These are phyloP conservation scores for Eueides isabella DNA, from an alignment of 1,140 invertebrate genomes.

Conservation along the genomic window DNA sequence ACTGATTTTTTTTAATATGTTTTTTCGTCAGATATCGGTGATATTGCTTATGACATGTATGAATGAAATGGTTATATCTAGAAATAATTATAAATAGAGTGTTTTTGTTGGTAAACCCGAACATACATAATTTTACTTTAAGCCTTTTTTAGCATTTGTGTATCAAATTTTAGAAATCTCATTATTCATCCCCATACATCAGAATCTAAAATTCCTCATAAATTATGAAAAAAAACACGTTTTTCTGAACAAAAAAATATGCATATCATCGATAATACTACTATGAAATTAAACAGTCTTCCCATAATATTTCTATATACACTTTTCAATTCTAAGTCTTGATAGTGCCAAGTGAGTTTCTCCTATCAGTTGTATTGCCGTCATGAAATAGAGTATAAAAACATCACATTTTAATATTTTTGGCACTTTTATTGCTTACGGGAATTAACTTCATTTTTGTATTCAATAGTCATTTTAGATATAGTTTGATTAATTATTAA, in stretches of 20 bases:
- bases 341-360: conserved; percentile 29
- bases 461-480: conserved; percentile 14
- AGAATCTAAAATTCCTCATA: no score
- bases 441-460: conserved; percentile 7
- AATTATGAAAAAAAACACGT: neutral
- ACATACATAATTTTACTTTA: no score
- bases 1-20: neutral
- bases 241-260: neutral
- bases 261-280: neutral
- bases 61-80: no score
- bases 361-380: conserved; percentile 20
- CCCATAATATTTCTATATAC: conserved; percentile 8
- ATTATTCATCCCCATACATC: neutral
- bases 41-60: neutral
- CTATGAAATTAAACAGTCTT: conserved; percentile 17
- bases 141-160: no score
- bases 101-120: no score
- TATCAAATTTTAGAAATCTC: no score
- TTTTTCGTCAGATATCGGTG: neutral
- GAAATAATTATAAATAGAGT: no score
- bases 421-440: conserved; percentile 12
- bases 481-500: neutral
- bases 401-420: conserved; percentile 20
- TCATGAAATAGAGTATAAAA: conserved; percentile 13
- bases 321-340: neutral